A percentile compares a stretch with the other conserved stretches of the same genome.
Conservation (phyloP, 2,797 vertebrate species). For the Cossypha niveicapilla region DNA sequence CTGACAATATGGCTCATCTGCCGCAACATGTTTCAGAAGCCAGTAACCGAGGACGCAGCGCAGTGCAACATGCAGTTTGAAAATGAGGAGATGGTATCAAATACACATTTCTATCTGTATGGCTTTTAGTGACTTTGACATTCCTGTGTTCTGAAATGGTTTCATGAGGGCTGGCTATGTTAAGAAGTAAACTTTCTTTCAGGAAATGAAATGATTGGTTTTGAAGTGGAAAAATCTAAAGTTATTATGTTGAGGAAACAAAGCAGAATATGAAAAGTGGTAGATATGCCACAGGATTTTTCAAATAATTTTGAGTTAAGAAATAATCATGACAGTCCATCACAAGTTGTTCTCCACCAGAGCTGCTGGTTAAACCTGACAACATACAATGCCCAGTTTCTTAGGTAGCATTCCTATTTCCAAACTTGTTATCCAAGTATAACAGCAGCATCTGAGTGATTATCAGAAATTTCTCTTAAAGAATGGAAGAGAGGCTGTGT, state of each 20-base stretch:
- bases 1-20: slow-evolving; percentile 92
- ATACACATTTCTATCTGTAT: slow-evolving; percentile 1
- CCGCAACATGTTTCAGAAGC: slow-evolving; percentile 88
- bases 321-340: not conserved
- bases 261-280: not conserved
- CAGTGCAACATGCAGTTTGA: slow-evolving; percentile 90
- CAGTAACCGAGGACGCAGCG: slow-evolving; percentile 84
- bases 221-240: not conserved
- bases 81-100: slow-evolving; percentile 87
- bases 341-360: not conserved
- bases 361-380: not conserved
- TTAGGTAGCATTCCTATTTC: not conserved
- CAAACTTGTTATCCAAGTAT: not conserved
- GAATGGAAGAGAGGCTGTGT: not conserved
- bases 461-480: not conserved
- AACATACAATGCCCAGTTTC: not conserved
- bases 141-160: not conserved
- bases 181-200: not conserved
- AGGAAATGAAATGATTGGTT: not conserved
- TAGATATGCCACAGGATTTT: not conserved
- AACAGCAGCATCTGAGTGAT: not conserved
- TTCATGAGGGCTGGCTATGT: not conserved
- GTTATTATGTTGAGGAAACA: not conserved
- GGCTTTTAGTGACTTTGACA: not conserved
- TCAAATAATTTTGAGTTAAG: not conserved